Evolutionary conservation across 2,113 vertebrate species (phyloP), one percentile per base, ranked within the genome.

Genomic region (Siniperca chuatsi): DNA sequence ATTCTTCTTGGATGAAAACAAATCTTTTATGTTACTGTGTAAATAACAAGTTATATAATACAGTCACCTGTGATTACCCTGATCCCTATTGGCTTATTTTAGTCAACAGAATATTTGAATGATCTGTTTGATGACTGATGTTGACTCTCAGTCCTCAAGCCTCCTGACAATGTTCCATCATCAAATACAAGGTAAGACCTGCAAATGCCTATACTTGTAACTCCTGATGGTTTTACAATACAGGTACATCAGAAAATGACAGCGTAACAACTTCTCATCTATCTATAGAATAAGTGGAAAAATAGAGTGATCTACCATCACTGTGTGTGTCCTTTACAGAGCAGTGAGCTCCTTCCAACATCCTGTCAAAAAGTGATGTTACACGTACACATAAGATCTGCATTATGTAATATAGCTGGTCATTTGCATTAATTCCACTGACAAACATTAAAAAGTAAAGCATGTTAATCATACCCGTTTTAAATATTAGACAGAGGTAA

Each of bases 181-280:
- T 25, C 21, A 50, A 15, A 66, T 40, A 25, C 25, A 25, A 25
- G 25, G 25, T 25, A 25, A 25, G 25, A 25, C 25, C 25, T 25
- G 25, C 25, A 25, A 25, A 25, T 68, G 66, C n/a, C 15, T 58
- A 65, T 48, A 79, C 62, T 62, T 57, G 25, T 55, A 83, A 72
- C 18, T 50, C n/a, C 68, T 88, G 73, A 85, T 86, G 79, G 44
- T 70, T 90, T 87, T 80, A 79, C 79, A 87, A 76, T 68, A 16
- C 50, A 84, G 48, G 23, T 83, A 78, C 76, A 78, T 57, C 77
- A 77, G 55, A 76, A 85, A 65, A 82, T 69, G 79, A 82, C 85
- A 82, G 82, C 9, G 4, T 40, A 83, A 73, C 37, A 79, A 80
- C 68, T 20, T 55, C 48, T 44, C 75, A 81, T 81, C 15, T 60